These are phyloP conservation scores for Trichoplusia ni DNA, from an alignment of 1,140 invertebrate genomes.

Conservation along the genomic window DNA sequence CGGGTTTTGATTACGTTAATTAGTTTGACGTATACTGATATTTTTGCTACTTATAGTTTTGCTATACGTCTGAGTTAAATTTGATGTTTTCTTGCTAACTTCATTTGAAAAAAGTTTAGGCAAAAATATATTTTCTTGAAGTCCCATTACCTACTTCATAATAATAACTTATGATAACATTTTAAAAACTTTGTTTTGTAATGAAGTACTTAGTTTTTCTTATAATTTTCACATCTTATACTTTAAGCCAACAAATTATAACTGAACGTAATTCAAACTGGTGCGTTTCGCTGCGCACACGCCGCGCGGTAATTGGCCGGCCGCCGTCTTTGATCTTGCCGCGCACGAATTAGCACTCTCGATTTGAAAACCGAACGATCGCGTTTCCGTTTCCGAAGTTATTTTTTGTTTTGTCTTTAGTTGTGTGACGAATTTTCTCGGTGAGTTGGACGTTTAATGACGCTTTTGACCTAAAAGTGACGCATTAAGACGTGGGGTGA, in stretches of 20 bases:
- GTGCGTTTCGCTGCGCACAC: slow-evolving; percentile 60
- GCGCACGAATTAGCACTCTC: slow-evolving; percentile 58
- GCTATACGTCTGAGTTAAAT: too few relatives aligned
- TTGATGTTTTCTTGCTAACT: too few relatives aligned
- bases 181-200: too few relatives aligned
- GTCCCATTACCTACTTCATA: too few relatives aligned
- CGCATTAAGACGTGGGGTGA: background rate
- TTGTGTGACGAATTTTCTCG: slow-evolving; percentile 38
- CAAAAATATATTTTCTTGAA: too few relatives aligned
- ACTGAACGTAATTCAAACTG: slow-evolving; percentile 46
- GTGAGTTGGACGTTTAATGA: slow-evolving; percentile 28
- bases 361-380: slow-evolving; percentile 53
- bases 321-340: slow-evolving; percentile 64
- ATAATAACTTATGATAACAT: too few relatives aligned
- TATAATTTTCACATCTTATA: too few relatives aligned
- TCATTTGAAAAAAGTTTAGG: too few relatives aligned
- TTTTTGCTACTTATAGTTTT: too few relatives aligned
- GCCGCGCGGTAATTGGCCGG: slow-evolving; percentile 58
- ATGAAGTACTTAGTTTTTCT: too few relatives aligned
- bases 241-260: slow-evolving; percentile 10
- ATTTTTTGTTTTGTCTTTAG: slow-evolving; percentile 39
- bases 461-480: slow-evolving; percentile 17
- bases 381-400: slow-evolving; percentile 51
- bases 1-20: background rate
- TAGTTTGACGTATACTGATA: background rate